Conservation (phyloP, 2,113 vertebrate species). For the Pristiophorus japonicus region DNA sequence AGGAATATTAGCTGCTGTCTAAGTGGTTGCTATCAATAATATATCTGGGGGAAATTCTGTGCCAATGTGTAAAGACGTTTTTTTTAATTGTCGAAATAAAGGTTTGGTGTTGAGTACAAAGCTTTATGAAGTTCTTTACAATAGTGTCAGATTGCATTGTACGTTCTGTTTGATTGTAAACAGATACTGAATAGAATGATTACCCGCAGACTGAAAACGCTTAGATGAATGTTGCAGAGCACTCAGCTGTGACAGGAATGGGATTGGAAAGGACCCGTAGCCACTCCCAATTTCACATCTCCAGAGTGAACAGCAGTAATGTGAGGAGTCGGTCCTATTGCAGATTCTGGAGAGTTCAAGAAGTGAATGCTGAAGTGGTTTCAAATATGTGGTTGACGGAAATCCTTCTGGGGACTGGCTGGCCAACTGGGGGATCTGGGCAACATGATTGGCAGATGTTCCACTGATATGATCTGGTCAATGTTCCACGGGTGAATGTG, state of each 20-base stretch:
- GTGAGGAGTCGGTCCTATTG: too few relatives aligned
- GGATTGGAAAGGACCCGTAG: neutral
- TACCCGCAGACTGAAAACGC: neutral
- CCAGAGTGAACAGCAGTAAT: neutral
- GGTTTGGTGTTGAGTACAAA: conserved; percentile 14
- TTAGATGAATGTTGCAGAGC: neutral
- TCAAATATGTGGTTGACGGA: neutral
- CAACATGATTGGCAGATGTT: neutral
- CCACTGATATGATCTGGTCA: neutral
- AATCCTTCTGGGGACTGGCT: neutral
- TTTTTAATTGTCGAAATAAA: conserved; percentile 29
- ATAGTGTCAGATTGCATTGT: neutral
- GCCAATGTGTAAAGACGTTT: neutral
- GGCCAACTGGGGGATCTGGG: neutral
- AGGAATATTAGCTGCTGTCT: neutral
- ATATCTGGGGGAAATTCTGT: neutral
- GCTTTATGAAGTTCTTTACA: neutral
- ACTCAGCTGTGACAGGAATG: neutral
- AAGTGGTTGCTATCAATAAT: neutral
- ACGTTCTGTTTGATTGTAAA: neutral
- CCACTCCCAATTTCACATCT: neutral
- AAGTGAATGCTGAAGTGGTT: neutral
- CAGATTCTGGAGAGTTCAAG: neutral
- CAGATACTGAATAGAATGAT: neutral
- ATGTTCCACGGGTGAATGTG: neutral